Conservation (phyloP, 2,113 vertebrate genomes). For the Dendrocopos noguchii region DNA sequence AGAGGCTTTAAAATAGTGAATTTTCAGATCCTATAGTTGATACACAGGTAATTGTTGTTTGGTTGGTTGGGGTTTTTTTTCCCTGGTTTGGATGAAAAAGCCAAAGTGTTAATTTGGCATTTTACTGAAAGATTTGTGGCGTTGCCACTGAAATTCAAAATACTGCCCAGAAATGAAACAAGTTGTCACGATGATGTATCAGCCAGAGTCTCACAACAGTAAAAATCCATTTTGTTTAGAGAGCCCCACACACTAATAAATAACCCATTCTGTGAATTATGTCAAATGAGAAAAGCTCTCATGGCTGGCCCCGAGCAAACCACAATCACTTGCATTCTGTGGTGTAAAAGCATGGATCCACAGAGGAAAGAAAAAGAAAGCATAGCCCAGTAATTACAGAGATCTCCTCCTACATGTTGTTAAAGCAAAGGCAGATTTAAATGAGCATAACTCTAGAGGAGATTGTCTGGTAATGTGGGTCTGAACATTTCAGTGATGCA, state of each 20-base stretch:
- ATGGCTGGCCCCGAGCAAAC: slow-evolving; percentile 29
- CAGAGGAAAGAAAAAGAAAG: slow-evolving; percentile 5
- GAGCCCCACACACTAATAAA: slow-evolving; percentile 57
- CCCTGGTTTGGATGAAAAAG: background rate
- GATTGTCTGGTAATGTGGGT: background rate
- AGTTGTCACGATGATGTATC: slow-evolving; percentile 32
- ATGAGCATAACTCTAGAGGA: background rate
- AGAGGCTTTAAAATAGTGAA: background rate
- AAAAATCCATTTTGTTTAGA: slow-evolving; percentile 61
- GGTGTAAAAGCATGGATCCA: slow-evolving; percentile 28
- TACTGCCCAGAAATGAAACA: slow-evolving; percentile 13
- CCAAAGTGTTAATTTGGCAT: background rate
- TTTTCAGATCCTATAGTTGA: background rate
- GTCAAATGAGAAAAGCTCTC: slow-evolving; percentile 35
- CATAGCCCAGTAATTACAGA: slow-evolving; percentile 31
- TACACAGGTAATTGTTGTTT: background rate
- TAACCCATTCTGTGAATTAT: slow-evolving; percentile 48
- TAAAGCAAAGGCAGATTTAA: slow-evolving; percentile 27
- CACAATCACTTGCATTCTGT: background rate
- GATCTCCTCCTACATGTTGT: background rate
- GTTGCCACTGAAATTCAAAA: slow-evolving; percentile 10
- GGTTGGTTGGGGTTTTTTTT: background rate
- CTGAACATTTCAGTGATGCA: background rate
- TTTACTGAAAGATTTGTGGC: background rate
- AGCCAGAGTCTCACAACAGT: background rate